These are phyloP conservation scores for Rotaria magnacalcarata DNA, from an alignment of 2,888 invertebrate species.

Conservation along the genomic window DNA sequence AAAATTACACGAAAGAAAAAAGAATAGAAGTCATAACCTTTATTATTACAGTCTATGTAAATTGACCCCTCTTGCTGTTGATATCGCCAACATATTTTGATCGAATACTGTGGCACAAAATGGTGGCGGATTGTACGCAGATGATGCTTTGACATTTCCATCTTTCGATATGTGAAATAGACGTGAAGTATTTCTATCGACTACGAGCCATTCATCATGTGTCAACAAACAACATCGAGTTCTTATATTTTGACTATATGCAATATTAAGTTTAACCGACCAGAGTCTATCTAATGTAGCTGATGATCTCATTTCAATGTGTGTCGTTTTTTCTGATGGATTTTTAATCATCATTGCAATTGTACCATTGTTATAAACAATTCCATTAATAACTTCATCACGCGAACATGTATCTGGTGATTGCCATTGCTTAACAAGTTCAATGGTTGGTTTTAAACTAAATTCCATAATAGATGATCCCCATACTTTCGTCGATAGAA, in stretches of 20 bases:
- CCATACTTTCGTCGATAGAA: constrained; percentile 14
- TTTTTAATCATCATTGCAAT: not conserved
- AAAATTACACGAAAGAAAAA: too few relatives aligned
- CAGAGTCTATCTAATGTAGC: not conserved
- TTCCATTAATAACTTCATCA: not conserved
- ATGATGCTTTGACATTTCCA: not conserved
- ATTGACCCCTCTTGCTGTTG: not conserved
- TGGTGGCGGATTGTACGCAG: not conserved
- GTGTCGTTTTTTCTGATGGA: not conserved
- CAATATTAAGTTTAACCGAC: not conserved
- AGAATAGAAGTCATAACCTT: not conserved
- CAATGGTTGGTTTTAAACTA: constrained; percentile 2
- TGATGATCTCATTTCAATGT: constrained; percentile 3
- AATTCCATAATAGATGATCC: constrained; percentile 17
- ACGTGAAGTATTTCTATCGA: not conserved
- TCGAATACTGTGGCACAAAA: not conserved
- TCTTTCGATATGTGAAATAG: not conserved
- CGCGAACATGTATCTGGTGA: not conserved
- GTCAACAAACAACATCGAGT: not conserved
- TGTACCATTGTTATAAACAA: not conserved
- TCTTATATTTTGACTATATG: constrained; percentile 10
- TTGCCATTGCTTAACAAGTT: constrained; percentile 17
- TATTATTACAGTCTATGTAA: not conserved
- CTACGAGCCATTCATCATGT: not conserved
- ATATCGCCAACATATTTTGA: not conserved